phyloP scores from a whole-genome alignment of 2,797 vertebrate species.

The Alauda arvensis region DNA sequence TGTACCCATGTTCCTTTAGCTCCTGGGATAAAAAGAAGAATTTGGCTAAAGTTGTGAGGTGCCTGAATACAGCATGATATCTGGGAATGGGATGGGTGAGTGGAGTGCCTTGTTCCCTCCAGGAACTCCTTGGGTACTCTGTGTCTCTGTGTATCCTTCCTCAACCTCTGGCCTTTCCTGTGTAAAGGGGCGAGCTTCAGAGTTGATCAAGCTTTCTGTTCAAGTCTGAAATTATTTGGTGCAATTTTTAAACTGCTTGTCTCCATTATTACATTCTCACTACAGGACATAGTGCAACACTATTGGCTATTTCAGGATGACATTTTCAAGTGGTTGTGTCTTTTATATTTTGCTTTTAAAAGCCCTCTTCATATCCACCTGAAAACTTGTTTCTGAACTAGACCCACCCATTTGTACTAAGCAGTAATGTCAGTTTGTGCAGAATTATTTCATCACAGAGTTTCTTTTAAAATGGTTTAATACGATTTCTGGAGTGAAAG shows the following conservation, averaged over 20 bases:
- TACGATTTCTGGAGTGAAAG: background rate
- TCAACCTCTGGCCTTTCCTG: background rate
- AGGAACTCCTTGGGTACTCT: background rate
- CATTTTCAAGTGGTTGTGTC: background rate
- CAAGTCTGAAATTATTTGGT: background rate
- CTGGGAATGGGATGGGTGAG: background rate
- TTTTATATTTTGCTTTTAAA: background rate
- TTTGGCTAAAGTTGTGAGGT: background rate
- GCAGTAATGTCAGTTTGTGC: background rate
- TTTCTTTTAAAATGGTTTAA: background rate
- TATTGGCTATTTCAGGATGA: background rate
- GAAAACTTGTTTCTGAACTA: background rate
- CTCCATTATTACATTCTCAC: background rate
- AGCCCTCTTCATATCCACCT: background rate
- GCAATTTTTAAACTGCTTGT: background rate
- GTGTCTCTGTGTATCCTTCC: background rate
- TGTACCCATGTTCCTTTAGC: background rate
- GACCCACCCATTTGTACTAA: background rate
- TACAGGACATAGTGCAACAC: background rate
- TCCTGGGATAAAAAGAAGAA: background rate
- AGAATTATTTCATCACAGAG: background rate
- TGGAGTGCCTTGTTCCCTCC: background rate
- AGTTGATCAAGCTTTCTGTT: background rate
- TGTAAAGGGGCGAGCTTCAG: background rate
- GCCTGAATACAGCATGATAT: rapidly evolving